phyloP scores from a whole-genome alignment of 2,113 vertebrate genomes.

The Myrmophylax atrothorax region DNA sequence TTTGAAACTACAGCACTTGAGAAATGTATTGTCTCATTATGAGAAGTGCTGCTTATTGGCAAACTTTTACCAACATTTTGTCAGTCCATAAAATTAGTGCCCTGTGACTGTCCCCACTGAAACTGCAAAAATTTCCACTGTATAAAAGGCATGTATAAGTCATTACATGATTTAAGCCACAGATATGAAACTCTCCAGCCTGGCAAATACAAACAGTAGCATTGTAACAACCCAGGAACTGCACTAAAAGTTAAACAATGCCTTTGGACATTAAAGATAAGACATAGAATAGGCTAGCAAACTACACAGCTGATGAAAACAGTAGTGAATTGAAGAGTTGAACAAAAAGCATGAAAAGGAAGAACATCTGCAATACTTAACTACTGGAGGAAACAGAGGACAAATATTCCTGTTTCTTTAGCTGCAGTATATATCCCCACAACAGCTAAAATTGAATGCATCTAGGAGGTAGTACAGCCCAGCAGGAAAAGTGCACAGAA shows the following conservation, averaged over 20 bases:
- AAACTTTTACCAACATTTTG: conserved; percentile 10
- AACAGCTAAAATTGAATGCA: conserved; percentile 4
- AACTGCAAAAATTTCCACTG: conserved; percentile 4
- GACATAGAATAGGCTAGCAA: conserved; percentile 55
- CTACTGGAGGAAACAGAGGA: conserved; percentile 29
- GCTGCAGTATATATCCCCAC: not conserved
- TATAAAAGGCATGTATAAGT: conserved; percentile 33
- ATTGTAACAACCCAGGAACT: conserved; percentile 63
- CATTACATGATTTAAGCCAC: conserved; percentile 41
- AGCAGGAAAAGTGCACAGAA: not conserved
- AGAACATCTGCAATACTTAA: conserved; percentile 63
- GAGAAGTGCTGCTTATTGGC: not conserved
- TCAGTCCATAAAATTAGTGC: not conserved
- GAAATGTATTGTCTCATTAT: not conserved
- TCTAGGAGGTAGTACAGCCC: not conserved
- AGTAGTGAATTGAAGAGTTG: conserved; percentile 41
- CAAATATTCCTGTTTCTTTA: conserved; percentile 53
- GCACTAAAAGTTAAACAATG: conserved; percentile 58
- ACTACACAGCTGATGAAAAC: conserved; percentile 58
- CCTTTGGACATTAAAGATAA: conserved; percentile 55
- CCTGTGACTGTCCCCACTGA: not conserved
- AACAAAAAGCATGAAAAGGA: conserved; percentile 56
- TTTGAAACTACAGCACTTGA: not conserved
- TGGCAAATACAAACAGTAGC: conserved; percentile 39
- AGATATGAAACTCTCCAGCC: conserved; percentile 10